Percentiles rank a stretch among this genome's conserved stretches.
These are phyloP conservation scores for Eulemur macaco DNA, from an alignment of 2,113 vertebrate genomes.

Conservation along the genomic window DNA sequence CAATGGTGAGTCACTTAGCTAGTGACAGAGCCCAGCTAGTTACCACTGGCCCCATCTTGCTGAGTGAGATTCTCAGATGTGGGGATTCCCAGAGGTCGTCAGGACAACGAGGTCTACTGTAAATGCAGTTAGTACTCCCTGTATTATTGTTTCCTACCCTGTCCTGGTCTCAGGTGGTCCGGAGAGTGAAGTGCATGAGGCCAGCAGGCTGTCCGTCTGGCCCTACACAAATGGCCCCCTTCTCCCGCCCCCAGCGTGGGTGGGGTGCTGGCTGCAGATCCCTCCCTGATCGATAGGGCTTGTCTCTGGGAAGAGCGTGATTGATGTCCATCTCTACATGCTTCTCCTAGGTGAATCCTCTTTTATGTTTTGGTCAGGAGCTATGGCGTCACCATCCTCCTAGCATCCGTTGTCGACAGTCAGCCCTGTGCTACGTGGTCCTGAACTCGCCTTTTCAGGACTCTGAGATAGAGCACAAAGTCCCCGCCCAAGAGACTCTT, in stretches of 20 bases:
- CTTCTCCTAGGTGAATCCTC: neutral
- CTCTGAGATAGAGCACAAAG: neutral
- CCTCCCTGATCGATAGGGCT: neutral
- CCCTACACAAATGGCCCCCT: neutral
- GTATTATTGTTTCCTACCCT: neutral
- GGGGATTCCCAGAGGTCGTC: neutral
- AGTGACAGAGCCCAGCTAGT: neutral
- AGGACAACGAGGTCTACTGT: neutral
- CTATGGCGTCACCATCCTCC: too few species aligned
- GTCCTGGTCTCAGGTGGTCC: neutral
- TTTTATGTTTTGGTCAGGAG: neutral
- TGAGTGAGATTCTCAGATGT: neutral
- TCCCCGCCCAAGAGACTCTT: rapidly evolving
- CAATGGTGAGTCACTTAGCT: neutral
- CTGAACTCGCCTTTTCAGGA: neutral
- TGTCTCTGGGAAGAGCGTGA: neutral
- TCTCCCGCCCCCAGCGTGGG: neutral
- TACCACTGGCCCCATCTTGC: neutral
- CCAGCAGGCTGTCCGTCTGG: neutral
- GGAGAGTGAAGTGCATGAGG: neutral
- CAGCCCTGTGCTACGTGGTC: neutral
- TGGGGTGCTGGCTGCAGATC: neutral
- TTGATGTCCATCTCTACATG: too few species aligned
- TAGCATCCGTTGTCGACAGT: neutral
- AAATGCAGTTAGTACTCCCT: too few species aligned